Evolutionary conservation across 2,113 vertebrate genomes (phyloP), one percentile per base, ranked within the genome.

Genomic region (Benitochromis conjunctus): DNA sequence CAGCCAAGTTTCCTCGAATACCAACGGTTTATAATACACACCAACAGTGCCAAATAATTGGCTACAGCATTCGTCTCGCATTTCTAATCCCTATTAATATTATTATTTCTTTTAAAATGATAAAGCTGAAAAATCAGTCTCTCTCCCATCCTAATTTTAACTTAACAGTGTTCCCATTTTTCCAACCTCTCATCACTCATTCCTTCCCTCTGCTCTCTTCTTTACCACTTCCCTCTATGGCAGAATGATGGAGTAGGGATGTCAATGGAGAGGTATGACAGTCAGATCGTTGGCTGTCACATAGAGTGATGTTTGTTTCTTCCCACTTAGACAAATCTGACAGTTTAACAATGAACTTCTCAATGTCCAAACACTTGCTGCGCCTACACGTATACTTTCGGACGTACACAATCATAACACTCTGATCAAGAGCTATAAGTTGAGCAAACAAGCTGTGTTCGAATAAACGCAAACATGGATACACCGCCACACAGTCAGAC

Each of bases 241-340:
- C 90, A 91, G 89, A 64, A 88, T 94, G 92, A 95, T 94, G 92
- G 92, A 95, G 91, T 84, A 46, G 86, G 51, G 79, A 82, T 90
- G 90, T 90, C 89, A 81, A 4, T 85, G 56, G 83, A 91, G 90
- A 83, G 84, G 69, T 88, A 89, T 93, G 94, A 95, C 94, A 92
- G 89, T 54, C 76, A 87, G 90, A 94, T 94, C 90, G 94, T 87
- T 92, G 94, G 83, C 94, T 94, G 94, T 94, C 94, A 94, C 84
- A 69, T 1, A 93, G 93, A 94, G 91, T 89, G 93, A 94, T 94
- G 94, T 93, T 91, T 89, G 87, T 93, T 83, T 91, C 87, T 48
- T 48, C 46, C 51, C 76, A 16, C 90, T 85, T 85, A 89, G 91
- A 91, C 92, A 89, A 88, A 66, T 88, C 71, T 91, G 93, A 93